phyloP scores from a whole-genome alignment of 2,113 vertebrate species.

The Pavo muticus region DNA sequence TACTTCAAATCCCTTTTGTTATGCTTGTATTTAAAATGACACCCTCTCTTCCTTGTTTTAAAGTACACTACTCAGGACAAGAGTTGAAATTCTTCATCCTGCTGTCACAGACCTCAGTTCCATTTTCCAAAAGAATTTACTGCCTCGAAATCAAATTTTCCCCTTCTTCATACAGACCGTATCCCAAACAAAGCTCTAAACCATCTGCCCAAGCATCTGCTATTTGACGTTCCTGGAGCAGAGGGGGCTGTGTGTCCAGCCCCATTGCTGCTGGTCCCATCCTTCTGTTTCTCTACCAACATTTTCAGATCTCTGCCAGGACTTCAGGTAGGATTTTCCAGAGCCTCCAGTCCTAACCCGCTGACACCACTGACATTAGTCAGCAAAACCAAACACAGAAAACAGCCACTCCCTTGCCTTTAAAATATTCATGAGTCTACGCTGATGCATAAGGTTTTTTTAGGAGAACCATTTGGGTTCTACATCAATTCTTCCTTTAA shows the following conservation, averaged over 20 bases:
- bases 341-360: neutral
- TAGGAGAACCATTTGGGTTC: neutral
- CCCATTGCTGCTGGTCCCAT: neutral
- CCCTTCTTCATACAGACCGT: neutral
- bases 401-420: neutral
- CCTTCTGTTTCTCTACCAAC: too few relatives aligned
- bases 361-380: neutral
- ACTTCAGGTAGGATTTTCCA: accelerated
- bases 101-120: neutral
- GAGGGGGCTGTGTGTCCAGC: neutral
- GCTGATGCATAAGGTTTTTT: neutral
- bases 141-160: neutral
- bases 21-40: neutral
- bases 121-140: neutral
- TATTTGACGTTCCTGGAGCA: neutral
- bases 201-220: neutral
- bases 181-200: neutral
- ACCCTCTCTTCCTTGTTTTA: neutral
- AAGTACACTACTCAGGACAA: neutral
- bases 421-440: neutral
- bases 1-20: neutral
- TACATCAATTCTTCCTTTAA: neutral
- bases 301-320: neutral
- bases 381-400: neutral
- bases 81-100: neutral